These are phyloP conservation scores for Cairina moschata DNA, from an alignment of 2,113 vertebrate genomes.

Conservation along the genomic window DNA sequence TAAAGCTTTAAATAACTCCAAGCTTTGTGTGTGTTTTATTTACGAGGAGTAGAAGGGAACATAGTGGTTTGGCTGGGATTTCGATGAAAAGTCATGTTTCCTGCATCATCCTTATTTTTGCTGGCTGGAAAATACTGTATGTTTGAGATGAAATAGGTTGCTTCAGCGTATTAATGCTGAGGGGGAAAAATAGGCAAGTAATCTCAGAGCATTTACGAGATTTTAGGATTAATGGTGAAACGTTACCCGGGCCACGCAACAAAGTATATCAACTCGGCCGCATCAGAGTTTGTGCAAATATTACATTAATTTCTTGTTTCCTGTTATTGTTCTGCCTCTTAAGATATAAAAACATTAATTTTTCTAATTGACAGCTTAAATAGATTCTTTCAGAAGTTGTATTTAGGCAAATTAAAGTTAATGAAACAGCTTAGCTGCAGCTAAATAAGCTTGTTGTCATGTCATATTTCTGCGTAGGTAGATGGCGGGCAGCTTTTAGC, in stretches of 20 bases:
- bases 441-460: slow-evolving; percentile 84
- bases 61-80: background rate
- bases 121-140: background rate
- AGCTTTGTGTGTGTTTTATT: slow-evolving; percentile 24
- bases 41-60: background rate
- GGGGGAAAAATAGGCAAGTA: background rate
- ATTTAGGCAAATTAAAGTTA: slow-evolving; percentile 79
- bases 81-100: background rate
- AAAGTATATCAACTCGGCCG: background rate
- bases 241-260: background rate
- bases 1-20: slow-evolving; percentile 31
- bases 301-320: slow-evolving; percentile 3
- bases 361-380: background rate
- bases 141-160: background rate
- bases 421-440: slow-evolving; percentile 79
- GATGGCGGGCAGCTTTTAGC: slow-evolving; percentile 81
- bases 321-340: background rate
- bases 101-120: background rate
- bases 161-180: background rate
- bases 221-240: slow-evolving; percentile 21
- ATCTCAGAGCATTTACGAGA: slow-evolving; percentile 14
- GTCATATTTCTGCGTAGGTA: slow-evolving; percentile 84
- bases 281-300: slow-evolving; percentile 1
- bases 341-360: background rate
- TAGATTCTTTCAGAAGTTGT: background rate